Evolutionary conservation across 2,888 invertebrate genomes (phyloP).

Genomic region (Kuschelorhynchus macadamiae): DNA sequence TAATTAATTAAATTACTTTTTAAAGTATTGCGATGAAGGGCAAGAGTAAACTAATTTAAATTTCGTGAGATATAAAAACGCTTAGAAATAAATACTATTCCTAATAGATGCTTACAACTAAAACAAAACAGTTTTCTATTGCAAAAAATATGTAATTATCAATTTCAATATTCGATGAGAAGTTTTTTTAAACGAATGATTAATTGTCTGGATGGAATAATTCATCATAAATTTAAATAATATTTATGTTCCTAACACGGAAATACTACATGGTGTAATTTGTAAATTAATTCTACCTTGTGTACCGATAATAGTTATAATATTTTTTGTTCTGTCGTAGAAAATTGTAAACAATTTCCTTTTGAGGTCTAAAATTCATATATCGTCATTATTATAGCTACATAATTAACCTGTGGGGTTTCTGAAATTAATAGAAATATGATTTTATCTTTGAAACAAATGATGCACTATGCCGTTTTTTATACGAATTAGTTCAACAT

Average conservation of each 20-base stretch:
- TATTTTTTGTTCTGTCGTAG: conserved; percentile 26
- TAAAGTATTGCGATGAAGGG: too few relatives aligned
- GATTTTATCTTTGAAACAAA: conserved; percentile 11
- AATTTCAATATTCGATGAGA: conserved; percentile 40
- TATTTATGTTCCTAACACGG: conserved; percentile 43
- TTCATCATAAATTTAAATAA: conserved; percentile 49
- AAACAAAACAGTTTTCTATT: conserved; percentile 13
- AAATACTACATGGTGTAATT: conserved; percentile 48
- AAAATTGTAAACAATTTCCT: conserved; percentile 38
- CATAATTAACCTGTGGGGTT: conserved; percentile 9
- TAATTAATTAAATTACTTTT: too few relatives aligned
- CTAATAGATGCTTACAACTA: too few relatives aligned
- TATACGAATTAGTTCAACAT: too few relatives aligned
- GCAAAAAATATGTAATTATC: conserved; percentile 24
- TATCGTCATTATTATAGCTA: conserved; percentile 21
- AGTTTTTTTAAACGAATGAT: conserved; percentile 42
- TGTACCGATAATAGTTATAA: conserved; percentile 45
- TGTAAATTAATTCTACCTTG: conserved; percentile 42
- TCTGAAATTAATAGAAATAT: neutral
- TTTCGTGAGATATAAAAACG: too few relatives aligned
- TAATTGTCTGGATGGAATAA: conserved; percentile 38
- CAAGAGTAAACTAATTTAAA: too few relatives aligned
- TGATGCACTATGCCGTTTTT: conserved; percentile 1
- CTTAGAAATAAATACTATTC: too few relatives aligned
- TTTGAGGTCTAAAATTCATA: conserved; percentile 20